Evolutionary conservation across 37 sponge, comb jelly and placozoan species (phyloP).

Genomic region (Spongilla lacustris): DNA sequence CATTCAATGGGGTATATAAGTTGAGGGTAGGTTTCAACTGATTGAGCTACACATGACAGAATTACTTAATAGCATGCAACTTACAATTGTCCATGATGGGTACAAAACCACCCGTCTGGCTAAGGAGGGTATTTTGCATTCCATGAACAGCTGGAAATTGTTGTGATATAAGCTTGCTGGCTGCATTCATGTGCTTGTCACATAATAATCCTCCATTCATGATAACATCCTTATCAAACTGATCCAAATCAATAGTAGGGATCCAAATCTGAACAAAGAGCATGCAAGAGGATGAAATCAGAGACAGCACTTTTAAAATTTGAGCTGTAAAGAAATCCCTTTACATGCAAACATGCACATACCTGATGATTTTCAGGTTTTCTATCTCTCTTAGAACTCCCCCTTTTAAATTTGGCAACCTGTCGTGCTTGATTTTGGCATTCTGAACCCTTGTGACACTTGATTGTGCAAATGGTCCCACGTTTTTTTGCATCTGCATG

Average conservation of each 20-base stretch:
- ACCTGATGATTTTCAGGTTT: too few relatives aligned
- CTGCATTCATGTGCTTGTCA: slow-evolving; percentile 24
- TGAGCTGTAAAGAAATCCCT: too few relatives aligned
- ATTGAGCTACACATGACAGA: background rate
- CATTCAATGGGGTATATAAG: background rate
- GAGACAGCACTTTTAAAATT: too few relatives aligned
- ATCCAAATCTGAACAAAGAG: slow-evolving; percentile 3
- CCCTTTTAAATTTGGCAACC: too few relatives aligned
- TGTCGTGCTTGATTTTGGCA: slow-evolving; percentile 18
- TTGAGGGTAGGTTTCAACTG: too few relatives aligned
- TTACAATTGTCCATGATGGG: background rate
- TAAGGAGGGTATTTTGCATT: slow-evolving; percentile 9
- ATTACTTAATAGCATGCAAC: background rate
- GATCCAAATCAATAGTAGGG: background rate
- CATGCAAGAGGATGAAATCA: too few relatives aligned
- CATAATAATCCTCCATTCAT: background rate
- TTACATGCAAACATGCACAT: too few relatives aligned
- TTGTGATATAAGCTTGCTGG: background rate
- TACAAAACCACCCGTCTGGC: slow-evolving; percentile 2
- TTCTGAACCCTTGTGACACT: slow-evolving; percentile 33
- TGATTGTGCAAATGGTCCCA: slow-evolving; percentile 16
- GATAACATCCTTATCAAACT: slow-evolving; percentile 2
- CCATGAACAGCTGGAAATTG: slow-evolving; percentile 18
- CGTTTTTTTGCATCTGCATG: slow-evolving; percentile 12
- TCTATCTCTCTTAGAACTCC: too few relatives aligned